phyloP scores from a whole-genome alignment of 2,888 invertebrate genomes.

The Coecobrya sp. region DNA sequence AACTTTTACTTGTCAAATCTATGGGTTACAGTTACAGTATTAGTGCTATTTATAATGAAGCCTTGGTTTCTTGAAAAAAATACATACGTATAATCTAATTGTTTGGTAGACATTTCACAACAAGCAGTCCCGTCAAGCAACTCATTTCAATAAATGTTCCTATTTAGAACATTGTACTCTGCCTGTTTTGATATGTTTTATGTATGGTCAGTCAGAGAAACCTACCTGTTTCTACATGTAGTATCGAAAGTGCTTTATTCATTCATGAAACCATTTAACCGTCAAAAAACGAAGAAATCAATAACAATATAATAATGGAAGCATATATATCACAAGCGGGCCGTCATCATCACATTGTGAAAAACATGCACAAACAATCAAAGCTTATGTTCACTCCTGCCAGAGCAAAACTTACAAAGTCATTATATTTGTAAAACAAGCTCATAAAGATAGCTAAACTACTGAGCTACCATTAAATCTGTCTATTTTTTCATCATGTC shows the following conservation, averaged over 20 bases:
- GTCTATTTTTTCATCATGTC: conserved; percentile 65
- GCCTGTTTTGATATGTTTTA: too few relatives aligned
- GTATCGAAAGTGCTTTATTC: neutral
- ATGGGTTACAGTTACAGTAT: too few relatives aligned
- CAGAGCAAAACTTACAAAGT: conserved; percentile 65
- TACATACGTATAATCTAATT: too few relatives aligned
- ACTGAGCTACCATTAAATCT: conserved; percentile 70
- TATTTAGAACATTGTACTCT: too few relatives aligned
- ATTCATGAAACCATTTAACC: neutral
- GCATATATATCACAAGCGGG: neutral
- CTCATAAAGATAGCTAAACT: conserved; percentile 79
- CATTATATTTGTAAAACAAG: conserved; percentile 80
- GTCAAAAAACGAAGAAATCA: conserved; percentile 12
- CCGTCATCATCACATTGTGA: conserved; percentile 3
- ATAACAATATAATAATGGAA: neutral
- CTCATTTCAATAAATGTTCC: too few relatives aligned
- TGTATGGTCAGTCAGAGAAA: too few relatives aligned
- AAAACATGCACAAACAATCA: conserved; percentile 56
- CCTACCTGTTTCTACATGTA: too few relatives aligned
- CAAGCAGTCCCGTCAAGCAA: too few relatives aligned
- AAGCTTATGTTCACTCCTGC: conserved; percentile 61
- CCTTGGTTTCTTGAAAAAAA: too few relatives aligned
- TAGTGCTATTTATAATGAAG: too few relatives aligned
- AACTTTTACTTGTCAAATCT: too few relatives aligned
- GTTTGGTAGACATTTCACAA: too few relatives aligned